Percentiles rank a stretch among this genome's conserved stretches.
These are phyloP conservation scores for Tetramorium alpestre DNA, from an alignment of 1,140 invertebrate species.

Conservation along the genomic window DNA sequence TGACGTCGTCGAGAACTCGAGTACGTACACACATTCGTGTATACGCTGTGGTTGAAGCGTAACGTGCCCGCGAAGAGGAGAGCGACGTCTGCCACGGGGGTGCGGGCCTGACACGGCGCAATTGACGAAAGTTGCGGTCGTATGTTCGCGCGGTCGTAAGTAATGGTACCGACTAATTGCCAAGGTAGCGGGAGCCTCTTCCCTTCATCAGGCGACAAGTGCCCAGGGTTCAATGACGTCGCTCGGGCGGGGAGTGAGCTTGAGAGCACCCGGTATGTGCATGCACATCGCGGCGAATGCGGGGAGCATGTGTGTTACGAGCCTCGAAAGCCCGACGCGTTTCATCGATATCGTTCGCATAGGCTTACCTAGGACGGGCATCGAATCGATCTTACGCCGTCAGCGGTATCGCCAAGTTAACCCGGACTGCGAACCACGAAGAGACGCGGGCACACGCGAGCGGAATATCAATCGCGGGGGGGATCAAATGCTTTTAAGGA, in stretches of 20 bases:
- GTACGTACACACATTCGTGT: conserved; percentile 45
- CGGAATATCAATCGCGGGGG: conserved; percentile 80
- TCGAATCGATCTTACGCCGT: conserved; percentile 76
- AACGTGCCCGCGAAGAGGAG: conserved; percentile 28
- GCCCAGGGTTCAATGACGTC: conserved; percentile 44
- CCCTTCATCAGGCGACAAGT: conserved; percentile 37
- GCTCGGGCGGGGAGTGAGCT: conserved; percentile 16
- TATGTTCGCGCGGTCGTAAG: conserved; percentile 29
- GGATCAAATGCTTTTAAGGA: conserved; percentile 81
- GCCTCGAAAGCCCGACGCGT: conserved; percentile 61
- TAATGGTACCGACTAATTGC: conserved; percentile 54
- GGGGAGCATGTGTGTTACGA: conserved; percentile 39
- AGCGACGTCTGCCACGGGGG: not conserved
- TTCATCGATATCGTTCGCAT: conserved; percentile 71
- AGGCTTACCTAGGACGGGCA: conserved; percentile 70
- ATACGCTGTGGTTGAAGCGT: conserved; percentile 56
- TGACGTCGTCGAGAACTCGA: conserved; percentile 75
- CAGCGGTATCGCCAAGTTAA: conserved; percentile 74
- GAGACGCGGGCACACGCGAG: conserved; percentile 75
- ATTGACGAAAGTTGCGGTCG: conserved; percentile 16
- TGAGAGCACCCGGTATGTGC: conserved; percentile 43
- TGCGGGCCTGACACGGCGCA: not conserved
- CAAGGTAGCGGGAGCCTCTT: conserved; percentile 38
- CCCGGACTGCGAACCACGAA: conserved; percentile 74
- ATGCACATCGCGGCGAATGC: conserved; percentile 43